Percentiles rank a stretch among this genome's conserved stretches.
Evolutionary conservation across 2,113 vertebrate genomes (phyloP).

Genomic region (Atlantisia rogersi): DNA sequence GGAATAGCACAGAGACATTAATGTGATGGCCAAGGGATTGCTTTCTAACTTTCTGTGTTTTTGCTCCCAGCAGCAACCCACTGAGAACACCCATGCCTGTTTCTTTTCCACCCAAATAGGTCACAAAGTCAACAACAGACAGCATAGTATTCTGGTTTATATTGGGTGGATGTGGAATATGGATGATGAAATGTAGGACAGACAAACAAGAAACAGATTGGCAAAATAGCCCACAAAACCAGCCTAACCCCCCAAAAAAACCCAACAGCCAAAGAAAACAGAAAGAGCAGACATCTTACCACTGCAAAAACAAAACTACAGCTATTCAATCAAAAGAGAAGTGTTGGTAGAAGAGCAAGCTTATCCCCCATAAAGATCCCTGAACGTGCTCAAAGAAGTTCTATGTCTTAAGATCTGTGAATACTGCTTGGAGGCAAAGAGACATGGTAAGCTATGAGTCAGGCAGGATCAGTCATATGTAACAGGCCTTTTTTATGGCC

Average conservation of each 20-base stretch:
- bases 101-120: background rate
- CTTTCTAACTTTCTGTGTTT: background rate
- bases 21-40: background rate
- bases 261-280: background rate
- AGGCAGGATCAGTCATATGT: background rate
- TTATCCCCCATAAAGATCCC: background rate
- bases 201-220: background rate
- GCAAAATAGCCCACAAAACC: background rate
- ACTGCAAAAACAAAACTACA: background rate
- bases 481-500: background rate
- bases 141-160: background rate
- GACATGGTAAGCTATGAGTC: background rate
- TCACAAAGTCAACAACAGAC: background rate
- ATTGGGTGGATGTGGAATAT: background rate
- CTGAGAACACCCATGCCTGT: accelerated
- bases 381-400: background rate
- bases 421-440: background rate
- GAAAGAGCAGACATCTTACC: background rate
- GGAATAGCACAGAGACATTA: background rate
- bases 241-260: background rate
- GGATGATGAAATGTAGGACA: background rate
- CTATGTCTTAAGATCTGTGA: background rate
- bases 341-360: background rate
- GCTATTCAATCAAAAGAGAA: background rate
- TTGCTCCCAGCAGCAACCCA: background rate